phyloP scores from a whole-genome alignment of 2,888 invertebrate species.

The Nomada hirtipes region DNA sequence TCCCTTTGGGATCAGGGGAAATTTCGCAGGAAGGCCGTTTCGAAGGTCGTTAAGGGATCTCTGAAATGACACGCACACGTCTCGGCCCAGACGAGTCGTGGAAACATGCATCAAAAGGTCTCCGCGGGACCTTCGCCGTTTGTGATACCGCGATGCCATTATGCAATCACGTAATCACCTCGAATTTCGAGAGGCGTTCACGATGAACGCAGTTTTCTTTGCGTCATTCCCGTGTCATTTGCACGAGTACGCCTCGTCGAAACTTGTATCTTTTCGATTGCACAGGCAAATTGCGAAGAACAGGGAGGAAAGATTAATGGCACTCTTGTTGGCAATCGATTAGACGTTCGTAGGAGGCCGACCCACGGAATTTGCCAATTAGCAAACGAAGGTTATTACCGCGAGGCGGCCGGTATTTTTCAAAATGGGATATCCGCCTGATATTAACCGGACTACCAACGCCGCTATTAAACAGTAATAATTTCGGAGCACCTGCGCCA shows the following conservation, averaged over 20 bases:
- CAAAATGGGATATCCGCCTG: conserved; percentile 9
- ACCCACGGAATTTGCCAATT: not conserved
- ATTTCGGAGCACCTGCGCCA: conserved; percentile 49
- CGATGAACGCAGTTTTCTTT: not conserved
- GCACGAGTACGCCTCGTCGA: not conserved
- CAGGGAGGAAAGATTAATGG: not conserved
- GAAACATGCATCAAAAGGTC: conserved; percentile 15
- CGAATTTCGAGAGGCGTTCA: not conserved
- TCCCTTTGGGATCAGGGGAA: not conserved
- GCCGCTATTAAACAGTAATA: conserved; percentile 49
- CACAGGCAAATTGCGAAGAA: conserved; percentile 1
- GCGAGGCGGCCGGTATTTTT: not conserved
- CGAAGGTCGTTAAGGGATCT: conserved; percentile 20
- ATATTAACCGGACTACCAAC: conserved; percentile 25
- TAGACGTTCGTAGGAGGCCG: not conserved
- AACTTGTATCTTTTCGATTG: not conserved
- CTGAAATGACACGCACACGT: not conserved
- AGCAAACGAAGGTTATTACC: not conserved
- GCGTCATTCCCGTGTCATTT: too few species aligned
- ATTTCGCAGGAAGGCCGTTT: not conserved
- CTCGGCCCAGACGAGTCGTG: not conserved
- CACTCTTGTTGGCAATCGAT: not conserved
- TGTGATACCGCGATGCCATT: conserved; percentile 1
- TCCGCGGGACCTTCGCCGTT: conserved; percentile 3
- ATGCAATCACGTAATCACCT: conserved; percentile 3